Evolutionary conservation across 2,113 vertebrate species (phyloP), one percentile per base, ranked within the genome.

Genomic region (Microcebus lehilahytsara): DNA sequence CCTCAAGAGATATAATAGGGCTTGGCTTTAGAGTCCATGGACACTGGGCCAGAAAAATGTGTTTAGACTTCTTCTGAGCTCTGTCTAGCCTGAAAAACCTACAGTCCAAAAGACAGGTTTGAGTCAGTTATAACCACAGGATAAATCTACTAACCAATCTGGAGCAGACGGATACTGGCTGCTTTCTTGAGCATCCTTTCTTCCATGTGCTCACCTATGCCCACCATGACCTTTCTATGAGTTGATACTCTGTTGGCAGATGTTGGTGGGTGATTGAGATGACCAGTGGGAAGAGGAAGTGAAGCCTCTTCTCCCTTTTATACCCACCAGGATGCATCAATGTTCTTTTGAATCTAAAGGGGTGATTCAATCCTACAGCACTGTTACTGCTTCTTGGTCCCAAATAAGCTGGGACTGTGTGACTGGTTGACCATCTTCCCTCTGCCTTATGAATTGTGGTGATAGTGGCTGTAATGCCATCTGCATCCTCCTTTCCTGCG

Each of bases 341-440:
- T 79, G 14, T 79, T 79, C 9, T 96, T 85, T 37, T 71, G 37
- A 87, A 75, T 88, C 37, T 16, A 96, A 96, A 94, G 12, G 12
- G 23, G 32, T 87, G 37, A 87, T 60, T 83, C 16, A 58, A 9
- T 77, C 6, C 62, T 93, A 60, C 4, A 79, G 4, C 12, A 40
- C 14, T 34, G 11, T 72, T 87, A 58, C 40, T 88, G 23, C 22
- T 81, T 88, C 40, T 88, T 71, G 22, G 20, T 64, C 11, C 23
- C 40, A 95, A 91, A 87, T 64, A 93, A 87, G 37, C 14, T 58
- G 30, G 23, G 34, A 88, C 69, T 32, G 1, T n/a, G n/a, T 34
- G n/a, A 37, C 23, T 60, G 9, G 37, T 56, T 87, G 42, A 72
- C 2, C 1, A 60, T 53, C 6, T 2, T 75, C 91, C 32, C 14